These are phyloP conservation scores for Tiliacea aurago DNA, from an alignment of 2,888 invertebrate genomes.

Conservation along the genomic window DNA sequence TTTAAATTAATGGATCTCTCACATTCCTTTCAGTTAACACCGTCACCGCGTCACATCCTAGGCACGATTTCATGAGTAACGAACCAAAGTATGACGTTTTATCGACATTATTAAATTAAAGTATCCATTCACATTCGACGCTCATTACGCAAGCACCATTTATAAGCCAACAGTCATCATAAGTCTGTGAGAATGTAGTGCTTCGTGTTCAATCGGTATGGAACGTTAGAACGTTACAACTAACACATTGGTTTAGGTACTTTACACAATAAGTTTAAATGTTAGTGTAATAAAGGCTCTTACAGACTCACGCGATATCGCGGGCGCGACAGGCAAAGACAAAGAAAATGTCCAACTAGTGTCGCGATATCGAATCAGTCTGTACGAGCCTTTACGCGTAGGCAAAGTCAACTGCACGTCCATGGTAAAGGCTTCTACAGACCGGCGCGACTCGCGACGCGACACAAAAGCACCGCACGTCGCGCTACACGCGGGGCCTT, in stretches of 20 bases:
- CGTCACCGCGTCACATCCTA: conserved; percentile 4
- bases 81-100: conserved; percentile 25
- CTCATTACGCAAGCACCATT: conserved; percentile 57
- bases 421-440: no score
- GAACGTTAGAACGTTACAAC: conserved; percentile 70
- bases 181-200: conserved; percentile 71
- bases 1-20: conserved; percentile 14
- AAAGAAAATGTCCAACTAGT: no score
- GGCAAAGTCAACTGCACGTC: not conserved
- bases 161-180: conserved; percentile 53
- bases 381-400: no score
- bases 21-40: conserved; percentile 5
- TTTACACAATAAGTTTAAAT: conserved; percentile 51
- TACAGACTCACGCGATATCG: no score
- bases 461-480: no score
- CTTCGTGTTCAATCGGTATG: conserved; percentile 72
- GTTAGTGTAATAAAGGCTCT: conserved; percentile 37
- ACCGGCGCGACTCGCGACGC: no score
- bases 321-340: no score
- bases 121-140: conserved; percentile 53
- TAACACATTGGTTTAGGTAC: conserved; percentile 71
- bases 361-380: no score
- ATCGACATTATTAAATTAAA: conserved; percentile 54
- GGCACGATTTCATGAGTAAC: conserved; percentile 40
- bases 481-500: no score